Conservation (phyloP, 2,888 invertebrate species). For the Chrysolina oricalcia region DNA sequence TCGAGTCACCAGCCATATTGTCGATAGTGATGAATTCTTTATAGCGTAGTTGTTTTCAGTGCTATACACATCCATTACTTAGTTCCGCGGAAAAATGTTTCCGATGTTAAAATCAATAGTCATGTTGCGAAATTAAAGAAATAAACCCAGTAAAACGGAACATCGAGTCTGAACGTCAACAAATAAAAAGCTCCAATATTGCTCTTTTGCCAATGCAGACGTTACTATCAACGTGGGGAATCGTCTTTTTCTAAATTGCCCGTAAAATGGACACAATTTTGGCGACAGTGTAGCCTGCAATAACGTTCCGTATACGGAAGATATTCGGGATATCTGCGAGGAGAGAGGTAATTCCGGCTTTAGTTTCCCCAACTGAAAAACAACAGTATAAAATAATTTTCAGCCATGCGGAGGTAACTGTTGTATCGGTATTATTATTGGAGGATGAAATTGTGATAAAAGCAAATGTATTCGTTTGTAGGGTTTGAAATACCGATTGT, state of each 20-base stretch:
- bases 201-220: conserved; percentile 42
- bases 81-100: conserved; percentile 23
- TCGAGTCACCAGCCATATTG: not conserved
- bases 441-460: conserved; percentile 12
- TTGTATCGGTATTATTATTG: conserved; percentile 8
- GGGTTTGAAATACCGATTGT: not conserved
- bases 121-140: conserved; percentile 41
- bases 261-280: conserved; percentile 48
- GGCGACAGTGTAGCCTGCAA: conserved; percentile 34
- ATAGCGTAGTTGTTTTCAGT: not conserved
- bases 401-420: conserved; percentile 9
- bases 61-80: not conserved
- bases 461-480: not conserved
- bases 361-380: conserved; percentile 30
- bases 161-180: conserved; percentile 41
- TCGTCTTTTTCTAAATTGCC: conserved; percentile 44
- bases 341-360: conserved; percentile 24
- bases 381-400: conserved; percentile 26
- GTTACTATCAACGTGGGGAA: conserved; percentile 42
- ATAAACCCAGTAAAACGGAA: conserved; percentile 43
- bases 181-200: conserved; percentile 41
- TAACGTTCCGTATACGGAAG: conserved; percentile 23
- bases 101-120: conserved; percentile 43
- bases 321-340: conserved; percentile 16
- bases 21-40: not conserved